A percentile compares a stretch with the other conserved stretches of the same genome.
These are phyloP conservation scores for Punctoribates punctum DNA, from an alignment of 2,888 invertebrate genomes.

Conservation along the genomic window DNA sequence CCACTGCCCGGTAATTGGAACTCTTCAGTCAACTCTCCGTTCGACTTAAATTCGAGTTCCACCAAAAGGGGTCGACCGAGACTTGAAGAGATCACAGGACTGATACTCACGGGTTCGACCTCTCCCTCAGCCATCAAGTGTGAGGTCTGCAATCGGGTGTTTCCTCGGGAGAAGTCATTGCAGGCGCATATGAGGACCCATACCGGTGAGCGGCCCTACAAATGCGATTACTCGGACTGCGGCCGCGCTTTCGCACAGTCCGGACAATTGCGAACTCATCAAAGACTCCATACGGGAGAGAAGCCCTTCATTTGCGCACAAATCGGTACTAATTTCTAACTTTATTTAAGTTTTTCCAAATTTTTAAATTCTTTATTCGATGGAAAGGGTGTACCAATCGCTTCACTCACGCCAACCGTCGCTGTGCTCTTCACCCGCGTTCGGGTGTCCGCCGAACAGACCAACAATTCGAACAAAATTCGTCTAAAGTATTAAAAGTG, in stretches of 20 bases:
- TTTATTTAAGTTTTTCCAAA: not conserved
- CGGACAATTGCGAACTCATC: conserved; percentile 72
- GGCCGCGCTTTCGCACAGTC: conserved; percentile 68
- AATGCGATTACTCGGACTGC: conserved; percentile 69
- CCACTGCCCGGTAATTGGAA: not conserved
- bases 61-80: conserved; percentile 64
- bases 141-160: conserved; percentile 66
- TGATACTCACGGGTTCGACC: conserved; percentile 67
- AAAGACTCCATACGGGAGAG: conserved; percentile 70
- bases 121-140: conserved; percentile 68
- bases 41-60: not conserved
- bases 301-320: conserved; percentile 67
- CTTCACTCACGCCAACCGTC: conserved; percentile 72
- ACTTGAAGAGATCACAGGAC: conserved; percentile 65
- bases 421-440: conserved; percentile 68
- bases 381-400: conserved; percentile 61
- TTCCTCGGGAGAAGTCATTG: conserved; percentile 70
- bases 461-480: not conserved
- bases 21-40: not conserved
- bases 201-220: conserved; percentile 67
- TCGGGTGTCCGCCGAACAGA: conserved; percentile 57
- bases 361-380: not conserved
- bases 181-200: conserved; percentile 61
- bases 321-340: conserved; percentile 14
- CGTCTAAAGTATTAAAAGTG: conserved; percentile 23